phyloP scores from a whole-genome alignment of 1,140 invertebrate genomes.

The Neotoxoptera formosana region DNA sequence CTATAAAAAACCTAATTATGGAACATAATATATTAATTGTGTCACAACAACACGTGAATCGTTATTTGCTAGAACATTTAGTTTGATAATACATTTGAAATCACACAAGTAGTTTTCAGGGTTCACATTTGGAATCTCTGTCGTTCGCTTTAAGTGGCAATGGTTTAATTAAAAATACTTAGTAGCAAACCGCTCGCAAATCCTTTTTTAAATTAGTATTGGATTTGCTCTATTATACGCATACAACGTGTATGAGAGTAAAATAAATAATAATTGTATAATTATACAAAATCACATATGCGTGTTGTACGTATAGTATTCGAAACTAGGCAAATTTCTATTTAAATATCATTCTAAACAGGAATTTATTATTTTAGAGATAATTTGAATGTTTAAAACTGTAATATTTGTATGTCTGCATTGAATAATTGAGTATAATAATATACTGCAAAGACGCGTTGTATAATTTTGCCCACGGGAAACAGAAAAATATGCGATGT shows the following conservation, averaged over 20 bases:
- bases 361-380: neutral
- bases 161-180: neutral
- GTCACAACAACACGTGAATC: neutral
- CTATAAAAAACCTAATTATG: neutral
- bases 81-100: neutral
- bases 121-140: neutral
- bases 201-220: neutral
- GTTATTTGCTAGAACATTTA: neutral
- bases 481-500: neutral
- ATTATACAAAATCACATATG: neutral
- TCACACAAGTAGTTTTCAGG: neutral
- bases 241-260: neutral
- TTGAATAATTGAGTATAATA: neutral
- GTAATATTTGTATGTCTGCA: neutral
- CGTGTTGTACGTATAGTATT: neutral
- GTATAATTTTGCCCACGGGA: neutral
- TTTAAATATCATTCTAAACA: neutral
- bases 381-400: neutral
- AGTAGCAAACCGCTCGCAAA: neutral
- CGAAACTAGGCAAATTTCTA: neutral
- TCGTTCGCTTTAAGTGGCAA: neutral
- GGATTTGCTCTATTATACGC: neutral
- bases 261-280: conserved; percentile 3
- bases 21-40: neutral
- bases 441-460: neutral